Evolutionary conservation across 2,113 vertebrate genomes (phyloP).

Genomic region (Callospermophilus lateralis): DNA sequence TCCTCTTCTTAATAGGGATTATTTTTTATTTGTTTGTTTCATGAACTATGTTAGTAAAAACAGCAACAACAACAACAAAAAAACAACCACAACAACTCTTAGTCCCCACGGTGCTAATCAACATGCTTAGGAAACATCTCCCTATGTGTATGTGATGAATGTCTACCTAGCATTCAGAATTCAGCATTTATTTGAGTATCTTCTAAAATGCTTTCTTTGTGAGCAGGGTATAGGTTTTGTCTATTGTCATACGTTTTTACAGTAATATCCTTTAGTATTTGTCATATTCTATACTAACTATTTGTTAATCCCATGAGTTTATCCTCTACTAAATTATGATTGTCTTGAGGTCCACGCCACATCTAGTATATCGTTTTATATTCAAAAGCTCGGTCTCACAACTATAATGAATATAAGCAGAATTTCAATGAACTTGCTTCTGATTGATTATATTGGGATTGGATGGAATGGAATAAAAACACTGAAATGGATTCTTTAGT

Average conservation of each 20-base stretch:
- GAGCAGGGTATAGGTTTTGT: background rate
- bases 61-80: no score
- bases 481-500: background rate
- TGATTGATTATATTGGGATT: background rate
- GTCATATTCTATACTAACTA: background rate
- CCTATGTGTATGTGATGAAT: background rate
- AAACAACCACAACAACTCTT: background rate
- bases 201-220: background rate
- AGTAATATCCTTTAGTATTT: background rate
- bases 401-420: background rate
- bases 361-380: background rate
- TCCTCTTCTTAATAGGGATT: conserved; percentile 16
- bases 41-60: background rate
- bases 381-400: background rate
- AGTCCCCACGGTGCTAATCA: background rate
- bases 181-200: background rate
- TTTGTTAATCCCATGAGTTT: background rate
- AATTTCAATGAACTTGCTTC: background rate
- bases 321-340: background rate
- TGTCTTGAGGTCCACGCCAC: background rate
- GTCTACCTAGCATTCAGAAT: background rate
- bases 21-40: background rate
- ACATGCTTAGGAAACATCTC: background rate
- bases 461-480: background rate
- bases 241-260: background rate